Percentiles rank a stretch among this genome's conserved stretches.
Evolutionary conservation across 2,888 invertebrate species (phyloP).

Genomic region (Ormyrus pomaceus): DNA sequence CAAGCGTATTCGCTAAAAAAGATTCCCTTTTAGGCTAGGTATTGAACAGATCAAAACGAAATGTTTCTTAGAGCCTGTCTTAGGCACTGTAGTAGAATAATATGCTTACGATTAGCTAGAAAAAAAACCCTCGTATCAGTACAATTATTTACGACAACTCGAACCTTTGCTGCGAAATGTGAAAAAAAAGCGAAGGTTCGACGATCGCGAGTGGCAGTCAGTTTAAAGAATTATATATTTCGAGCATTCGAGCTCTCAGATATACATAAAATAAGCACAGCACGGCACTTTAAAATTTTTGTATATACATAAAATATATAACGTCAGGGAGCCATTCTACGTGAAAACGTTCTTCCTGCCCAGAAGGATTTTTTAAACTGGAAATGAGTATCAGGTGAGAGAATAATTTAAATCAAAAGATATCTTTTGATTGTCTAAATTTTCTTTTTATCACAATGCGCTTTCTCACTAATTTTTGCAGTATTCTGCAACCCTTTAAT

Average conservation of each 20-base stretch:
- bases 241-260: constrained; percentile 6
- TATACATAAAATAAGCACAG: constrained; percentile 36
- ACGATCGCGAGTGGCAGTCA: constrained; percentile 48
- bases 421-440: too few relatives aligned
- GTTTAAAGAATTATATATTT: constrained; percentile 30
- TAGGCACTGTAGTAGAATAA: not conserved
- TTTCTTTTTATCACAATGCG: too few relatives aligned
- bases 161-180: not conserved
- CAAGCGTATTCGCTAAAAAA: not conserved
- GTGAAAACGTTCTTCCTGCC: too few relatives aligned
- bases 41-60: not conserved
- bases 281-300: constrained; percentile 27
- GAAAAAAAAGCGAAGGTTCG: not conserved
- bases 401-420: too few relatives aligned
- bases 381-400: too few relatives aligned
- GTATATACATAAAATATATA: constrained; percentile 7
- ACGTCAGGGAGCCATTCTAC: too few relatives aligned
- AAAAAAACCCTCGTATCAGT: constrained; percentile 35
- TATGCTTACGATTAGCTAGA: constrained; percentile 15
- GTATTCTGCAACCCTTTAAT: too few relatives aligned
- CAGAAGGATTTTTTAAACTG: too few relatives aligned
- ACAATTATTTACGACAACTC: constrained; percentile 14
- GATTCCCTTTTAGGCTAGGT: not conserved
- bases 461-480: too few relatives aligned
- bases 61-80: not conserved